phyloP scores from a whole-genome alignment of 2,797 vertebrate species.

The Anabacerthia variegaticeps region DNA sequence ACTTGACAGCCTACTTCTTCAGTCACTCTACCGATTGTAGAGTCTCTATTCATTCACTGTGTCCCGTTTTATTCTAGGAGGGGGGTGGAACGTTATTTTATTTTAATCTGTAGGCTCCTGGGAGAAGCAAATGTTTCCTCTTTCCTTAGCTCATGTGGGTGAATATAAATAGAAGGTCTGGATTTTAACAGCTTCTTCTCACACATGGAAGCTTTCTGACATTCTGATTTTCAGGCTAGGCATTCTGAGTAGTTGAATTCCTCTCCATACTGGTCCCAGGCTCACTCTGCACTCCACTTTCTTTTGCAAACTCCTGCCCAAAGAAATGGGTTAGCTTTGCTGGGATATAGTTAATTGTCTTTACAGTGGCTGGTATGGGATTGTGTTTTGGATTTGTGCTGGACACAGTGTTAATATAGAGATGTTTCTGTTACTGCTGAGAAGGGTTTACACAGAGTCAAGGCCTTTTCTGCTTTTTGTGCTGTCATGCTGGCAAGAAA shows the following conservation, averaged over 20 bases:
- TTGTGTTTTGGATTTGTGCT: neutral
- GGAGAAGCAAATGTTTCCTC: neutral
- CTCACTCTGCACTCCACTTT: neutral
- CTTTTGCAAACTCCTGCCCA: neutral
- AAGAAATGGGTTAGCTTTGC: neutral
- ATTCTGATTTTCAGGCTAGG: neutral
- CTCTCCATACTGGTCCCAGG: neutral
- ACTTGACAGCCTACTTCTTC: neutral
- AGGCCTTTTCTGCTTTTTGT: neutral
- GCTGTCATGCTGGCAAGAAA: neutral
- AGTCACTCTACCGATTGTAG: neutral
- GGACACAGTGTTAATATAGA: neutral
- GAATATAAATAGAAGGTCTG: neutral
- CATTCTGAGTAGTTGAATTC: neutral
- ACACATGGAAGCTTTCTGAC: neutral
- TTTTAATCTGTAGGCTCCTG: neutral
- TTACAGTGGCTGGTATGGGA: neutral
- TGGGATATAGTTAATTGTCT: neutral
- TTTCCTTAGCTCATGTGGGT: neutral
- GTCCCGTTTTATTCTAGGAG: neutral
- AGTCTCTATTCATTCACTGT: neutral
- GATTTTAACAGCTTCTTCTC: neutral
- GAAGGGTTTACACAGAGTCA: neutral
- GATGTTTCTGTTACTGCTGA: neutral
- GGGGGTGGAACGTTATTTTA: neutral